Evolutionary conservation across 2,797 vertebrate genomes (phyloP).

Genomic region (Eremophila alpestris): DNA sequence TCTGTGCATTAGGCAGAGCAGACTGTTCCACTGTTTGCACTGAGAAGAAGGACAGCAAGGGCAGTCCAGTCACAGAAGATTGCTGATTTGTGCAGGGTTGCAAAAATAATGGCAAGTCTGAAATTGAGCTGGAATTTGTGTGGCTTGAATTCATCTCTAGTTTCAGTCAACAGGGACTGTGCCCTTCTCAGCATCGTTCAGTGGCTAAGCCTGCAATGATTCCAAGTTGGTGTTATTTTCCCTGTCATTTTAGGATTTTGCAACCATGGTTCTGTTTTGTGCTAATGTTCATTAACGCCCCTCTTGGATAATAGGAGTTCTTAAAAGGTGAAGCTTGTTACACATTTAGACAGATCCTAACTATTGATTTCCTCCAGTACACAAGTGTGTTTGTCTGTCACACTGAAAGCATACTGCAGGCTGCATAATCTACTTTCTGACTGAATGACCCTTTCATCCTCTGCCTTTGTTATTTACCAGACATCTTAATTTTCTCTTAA

Average conservation of each 20-base stretch:
- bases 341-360: not conserved
- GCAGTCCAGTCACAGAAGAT: not conserved
- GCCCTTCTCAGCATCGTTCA: not conserved
- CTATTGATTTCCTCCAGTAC: not conserved
- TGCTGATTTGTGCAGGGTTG: constrained; percentile 1
- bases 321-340: not conserved
- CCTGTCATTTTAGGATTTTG: constrained; percentile 6
- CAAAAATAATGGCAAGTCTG: constrained; percentile 36
- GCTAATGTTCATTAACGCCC: constrained; percentile 11
- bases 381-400: not conserved
- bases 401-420: not conserved
- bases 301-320: not conserved
- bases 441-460: not conserved
- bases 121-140: constrained; percentile 31
- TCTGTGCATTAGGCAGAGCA: not conserved
- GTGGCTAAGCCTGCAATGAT: not conserved
- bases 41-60: not conserved
- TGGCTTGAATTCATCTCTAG: constrained; percentile 29
- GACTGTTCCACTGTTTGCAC: not conserved
- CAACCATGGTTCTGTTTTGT: not conserved
- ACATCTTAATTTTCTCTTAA: constrained; percentile 6
- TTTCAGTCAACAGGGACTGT: constrained; percentile 33
- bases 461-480: constrained; percentile 9
- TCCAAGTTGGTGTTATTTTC: constrained; percentile 5
- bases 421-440: constrained; percentile 6